Evolutionary conservation across 2,113 vertebrate genomes (phyloP).

Genomic region (Ophiodon elongatus): DNA sequence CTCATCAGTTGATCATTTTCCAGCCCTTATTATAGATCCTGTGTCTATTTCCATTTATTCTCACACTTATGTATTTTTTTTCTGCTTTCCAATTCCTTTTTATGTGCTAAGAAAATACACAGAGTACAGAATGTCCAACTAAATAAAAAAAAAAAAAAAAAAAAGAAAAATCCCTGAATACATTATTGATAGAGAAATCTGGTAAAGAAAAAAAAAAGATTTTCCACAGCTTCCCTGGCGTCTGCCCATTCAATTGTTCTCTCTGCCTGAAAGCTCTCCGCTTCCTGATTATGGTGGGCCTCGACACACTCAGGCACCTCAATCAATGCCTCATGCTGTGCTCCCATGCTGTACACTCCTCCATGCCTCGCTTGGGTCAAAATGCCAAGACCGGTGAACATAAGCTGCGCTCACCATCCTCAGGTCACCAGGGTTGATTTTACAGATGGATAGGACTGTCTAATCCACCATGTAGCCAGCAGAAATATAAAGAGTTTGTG

Average conservation of each 20-base stretch:
- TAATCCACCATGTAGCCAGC: constrained; percentile 38
- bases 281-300: constrained; percentile 68
- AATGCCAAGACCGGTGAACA: constrained; percentile 29
- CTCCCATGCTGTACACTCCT: constrained; percentile 41
- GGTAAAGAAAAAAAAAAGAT: constrained; percentile 25
- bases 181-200: constrained; percentile 58
- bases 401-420: constrained; percentile 15
- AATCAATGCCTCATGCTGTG: constrained; percentile 70
- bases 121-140: not conserved
- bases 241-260: constrained; percentile 69
- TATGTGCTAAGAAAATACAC: constrained; percentile 7
- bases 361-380: constrained; percentile 22
- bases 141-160: not conserved
- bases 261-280: constrained; percentile 49
- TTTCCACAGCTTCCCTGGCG: constrained; percentile 14
- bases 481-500: constrained; percentile 34
- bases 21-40: not conserved
- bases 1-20: not conserved
- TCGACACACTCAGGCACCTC: constrained; percentile 61
- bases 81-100: constrained; percentile 10
- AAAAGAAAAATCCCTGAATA: constrained; percentile 11
- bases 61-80: not conserved
- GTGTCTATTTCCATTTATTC: constrained; percentile 23
- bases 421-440: constrained; percentile 25
- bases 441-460: constrained; percentile 35